phyloP scores from a whole-genome alignment of 2,888 invertebrate species.

The Acanthosepion pharaonis region DNA sequence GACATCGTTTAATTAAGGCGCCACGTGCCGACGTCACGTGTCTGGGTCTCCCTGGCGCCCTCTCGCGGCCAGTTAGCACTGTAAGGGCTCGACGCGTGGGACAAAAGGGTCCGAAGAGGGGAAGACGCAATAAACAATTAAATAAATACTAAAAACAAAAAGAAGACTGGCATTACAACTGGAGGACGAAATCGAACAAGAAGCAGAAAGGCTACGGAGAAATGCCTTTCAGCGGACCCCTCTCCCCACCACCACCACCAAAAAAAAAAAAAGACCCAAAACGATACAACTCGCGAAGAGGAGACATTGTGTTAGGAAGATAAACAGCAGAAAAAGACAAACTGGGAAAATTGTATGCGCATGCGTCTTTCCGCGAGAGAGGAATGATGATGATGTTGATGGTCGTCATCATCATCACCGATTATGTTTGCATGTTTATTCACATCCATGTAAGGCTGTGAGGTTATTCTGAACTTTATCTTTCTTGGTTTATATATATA shows the following conservation, averaged over 20 bases:
- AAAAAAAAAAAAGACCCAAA: neutral
- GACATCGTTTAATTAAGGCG: neutral
- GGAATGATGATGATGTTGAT: too few relatives aligned
- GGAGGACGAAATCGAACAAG: neutral
- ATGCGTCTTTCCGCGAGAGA: too few relatives aligned
- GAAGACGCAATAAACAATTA: neutral
- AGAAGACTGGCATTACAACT: neutral
- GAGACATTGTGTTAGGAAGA: too few relatives aligned
- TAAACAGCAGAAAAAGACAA: too few relatives aligned
- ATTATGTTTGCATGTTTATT: too few relatives aligned
- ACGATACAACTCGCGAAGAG: neutral
- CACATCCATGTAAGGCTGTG: too few relatives aligned
- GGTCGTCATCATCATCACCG: too few relatives aligned
- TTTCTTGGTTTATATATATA: too few relatives aligned
- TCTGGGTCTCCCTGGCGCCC: neutral
- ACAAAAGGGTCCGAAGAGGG: neutral
- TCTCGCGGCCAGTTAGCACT: neutral
- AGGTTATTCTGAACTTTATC: too few relatives aligned
- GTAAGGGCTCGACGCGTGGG: neutral
- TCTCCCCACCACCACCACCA: too few relatives aligned
- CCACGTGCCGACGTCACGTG: slow-evolving; percentile 11
- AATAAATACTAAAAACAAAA: neutral
- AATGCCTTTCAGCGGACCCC: too few relatives aligned
- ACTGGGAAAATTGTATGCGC: too few relatives aligned
- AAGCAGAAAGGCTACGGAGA: neutral